A percentile compares a stretch with the other conserved stretches of the same genome.
Conservation (phyloP, 2,113 vertebrate genomes). For the Pituophis catenifer region DNA sequence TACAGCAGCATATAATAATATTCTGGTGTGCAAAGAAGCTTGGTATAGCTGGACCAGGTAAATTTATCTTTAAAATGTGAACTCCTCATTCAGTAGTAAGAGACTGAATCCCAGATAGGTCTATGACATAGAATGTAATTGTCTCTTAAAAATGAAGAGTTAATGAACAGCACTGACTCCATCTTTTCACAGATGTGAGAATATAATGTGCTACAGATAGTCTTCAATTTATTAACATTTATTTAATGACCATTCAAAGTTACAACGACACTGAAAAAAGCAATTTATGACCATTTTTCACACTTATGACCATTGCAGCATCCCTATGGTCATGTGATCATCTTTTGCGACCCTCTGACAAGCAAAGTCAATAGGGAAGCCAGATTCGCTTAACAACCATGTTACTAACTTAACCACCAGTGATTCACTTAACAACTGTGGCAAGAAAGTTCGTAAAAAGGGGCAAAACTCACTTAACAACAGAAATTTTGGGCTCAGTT, state of each 20-base stretch:
- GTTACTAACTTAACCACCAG: neutral
- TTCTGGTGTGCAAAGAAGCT: neutral
- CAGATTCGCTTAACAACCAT: neutral
- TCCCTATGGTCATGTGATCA: neutral
- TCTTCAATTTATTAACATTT: neutral
- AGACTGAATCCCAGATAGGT: neutral
- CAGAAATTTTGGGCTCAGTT: neutral
- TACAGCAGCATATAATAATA: neutral
- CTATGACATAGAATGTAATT: neutral
- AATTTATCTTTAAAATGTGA: neutral
- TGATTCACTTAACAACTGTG: neutral
- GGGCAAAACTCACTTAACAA: neutral
- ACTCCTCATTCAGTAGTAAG: neutral
- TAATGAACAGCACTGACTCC: conserved; percentile 2
- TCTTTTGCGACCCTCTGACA: neutral
- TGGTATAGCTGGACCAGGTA: neutral
- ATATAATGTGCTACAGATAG: neutral
- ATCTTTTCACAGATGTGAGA: conserved; percentile 6
- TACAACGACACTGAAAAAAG: neutral
- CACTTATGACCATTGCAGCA: neutral
- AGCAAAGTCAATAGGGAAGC: neutral
- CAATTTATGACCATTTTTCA: neutral
- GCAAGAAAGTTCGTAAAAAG: neutral
- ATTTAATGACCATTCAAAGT: neutral
- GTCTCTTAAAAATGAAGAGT: neutral